Evolutionary conservation across 2,113 vertebrate species (phyloP).

Genomic region (Narcine bancroftii): DNA sequence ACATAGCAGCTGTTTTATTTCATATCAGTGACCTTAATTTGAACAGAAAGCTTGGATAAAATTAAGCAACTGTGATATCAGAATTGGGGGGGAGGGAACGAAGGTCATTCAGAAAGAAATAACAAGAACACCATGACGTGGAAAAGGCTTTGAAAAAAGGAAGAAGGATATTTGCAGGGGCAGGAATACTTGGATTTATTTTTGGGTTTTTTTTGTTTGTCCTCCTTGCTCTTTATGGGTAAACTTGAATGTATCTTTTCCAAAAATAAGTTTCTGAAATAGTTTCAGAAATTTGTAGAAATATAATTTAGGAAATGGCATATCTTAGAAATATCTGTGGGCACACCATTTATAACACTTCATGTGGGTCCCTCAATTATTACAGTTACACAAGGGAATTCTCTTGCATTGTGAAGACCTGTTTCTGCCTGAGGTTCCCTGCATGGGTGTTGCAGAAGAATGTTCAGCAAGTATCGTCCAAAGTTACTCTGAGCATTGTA

Average conservation of each 20-base stretch:
- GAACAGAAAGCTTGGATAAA: neutral
- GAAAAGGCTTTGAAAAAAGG: neutral
- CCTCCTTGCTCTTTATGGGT: neutral
- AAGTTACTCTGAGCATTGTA: too few relatives aligned
- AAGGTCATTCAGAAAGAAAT: neutral
- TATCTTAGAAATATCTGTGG: neutral
- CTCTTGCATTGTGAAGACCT: too few relatives aligned
- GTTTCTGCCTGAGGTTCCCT: too few relatives aligned
- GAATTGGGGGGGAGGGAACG: neutral
- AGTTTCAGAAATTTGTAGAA: neutral
- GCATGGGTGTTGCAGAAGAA: too few relatives aligned
- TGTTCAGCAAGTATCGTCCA: too few relatives aligned
- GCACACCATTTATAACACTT: neutral
- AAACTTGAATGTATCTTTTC: neutral
- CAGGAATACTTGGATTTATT: neutral
- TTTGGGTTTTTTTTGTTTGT: neutral
- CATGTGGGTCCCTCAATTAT: neutral
- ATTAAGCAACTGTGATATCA: neutral
- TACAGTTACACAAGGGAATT: neutral
- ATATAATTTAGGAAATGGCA: neutral
- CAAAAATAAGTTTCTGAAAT: neutral
- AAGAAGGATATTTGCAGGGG: neutral
- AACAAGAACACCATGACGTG: neutral
- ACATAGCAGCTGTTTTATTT: conserved; percentile 20
- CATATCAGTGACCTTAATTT: neutral